Conservation (phyloP, 2,113 vertebrate species). For the Pimephales promelas region DNA sequence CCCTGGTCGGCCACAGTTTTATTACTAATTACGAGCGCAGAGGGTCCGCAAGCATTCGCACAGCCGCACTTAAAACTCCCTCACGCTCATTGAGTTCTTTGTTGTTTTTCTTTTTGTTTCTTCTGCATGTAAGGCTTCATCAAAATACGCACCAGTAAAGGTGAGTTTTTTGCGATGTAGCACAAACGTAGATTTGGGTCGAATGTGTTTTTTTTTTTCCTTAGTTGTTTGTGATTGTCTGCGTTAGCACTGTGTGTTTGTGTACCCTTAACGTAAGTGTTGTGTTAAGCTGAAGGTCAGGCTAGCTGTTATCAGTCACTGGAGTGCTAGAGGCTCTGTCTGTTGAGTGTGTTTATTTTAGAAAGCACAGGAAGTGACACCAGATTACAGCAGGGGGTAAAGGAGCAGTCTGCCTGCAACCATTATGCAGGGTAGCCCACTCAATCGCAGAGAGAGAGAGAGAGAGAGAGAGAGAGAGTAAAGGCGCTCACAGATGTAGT, state of each 20-base stretch:
- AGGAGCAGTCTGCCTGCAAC: slow-evolving; percentile 25
- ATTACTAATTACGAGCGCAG: slow-evolving; percentile 36
- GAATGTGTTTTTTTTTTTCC: background rate
- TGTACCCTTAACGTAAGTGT: slow-evolving; percentile 36
- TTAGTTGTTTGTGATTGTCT: slow-evolving; percentile 23
- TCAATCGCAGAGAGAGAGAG: slow-evolving; percentile 6
- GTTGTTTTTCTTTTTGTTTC: slow-evolving; percentile 2
- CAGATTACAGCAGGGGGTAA: slow-evolving; percentile 34
- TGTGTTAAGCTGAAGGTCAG: slow-evolving; percentile 46
- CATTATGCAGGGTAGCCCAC: slow-evolving; percentile 37
- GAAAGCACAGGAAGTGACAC: slow-evolving; percentile 50
- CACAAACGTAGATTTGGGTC: slow-evolving; percentile 19
- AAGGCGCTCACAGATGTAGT: slow-evolving; percentile 18
- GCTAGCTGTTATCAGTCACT: slow-evolving; percentile 50
- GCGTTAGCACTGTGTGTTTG: slow-evolving; percentile 31
- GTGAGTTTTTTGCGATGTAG: background rate
- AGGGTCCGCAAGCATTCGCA: background rate
- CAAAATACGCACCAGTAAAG: background rate
- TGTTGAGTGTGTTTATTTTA: slow-evolving; percentile 53
- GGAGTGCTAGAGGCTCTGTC: slow-evolving; percentile 39
- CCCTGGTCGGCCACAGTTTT: slow-evolving; percentile 33
- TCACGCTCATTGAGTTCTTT: background rate
- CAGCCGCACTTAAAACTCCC: background rate
- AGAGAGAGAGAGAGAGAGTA: slow-evolving; percentile 12
- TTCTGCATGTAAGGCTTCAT: slow-evolving; percentile 23